phyloP scores from a whole-genome alignment of 2,888 invertebrate genomes.

The Ormia ochracea region DNA sequence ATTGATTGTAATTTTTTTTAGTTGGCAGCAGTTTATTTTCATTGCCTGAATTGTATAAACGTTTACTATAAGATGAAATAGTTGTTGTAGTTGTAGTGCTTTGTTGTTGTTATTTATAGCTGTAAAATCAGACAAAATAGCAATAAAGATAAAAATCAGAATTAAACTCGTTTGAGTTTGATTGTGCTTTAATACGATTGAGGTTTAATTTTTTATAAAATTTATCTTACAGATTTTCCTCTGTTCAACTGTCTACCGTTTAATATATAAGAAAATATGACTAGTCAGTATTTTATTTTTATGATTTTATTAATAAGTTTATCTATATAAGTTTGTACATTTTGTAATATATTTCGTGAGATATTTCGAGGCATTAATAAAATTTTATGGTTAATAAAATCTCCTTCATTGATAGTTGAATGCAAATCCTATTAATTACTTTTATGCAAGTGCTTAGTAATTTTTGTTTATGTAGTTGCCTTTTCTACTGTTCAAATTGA shows the following conservation, averaged over 20 bases:
- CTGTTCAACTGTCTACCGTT: neutral
- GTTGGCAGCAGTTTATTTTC: slow-evolving; percentile 14
- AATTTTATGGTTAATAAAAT: too few relatives aligned
- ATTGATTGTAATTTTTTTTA: slow-evolving; percentile 17
- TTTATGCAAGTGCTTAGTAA: too few relatives aligned
- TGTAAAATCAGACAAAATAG: slow-evolving; percentile 17
- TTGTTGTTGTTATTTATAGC: neutral
- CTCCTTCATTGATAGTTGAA: too few relatives aligned
- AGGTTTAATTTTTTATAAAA: neutral
- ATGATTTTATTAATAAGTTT: too few relatives aligned
- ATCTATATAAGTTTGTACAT: too few relatives aligned
- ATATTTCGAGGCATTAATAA: too few relatives aligned
- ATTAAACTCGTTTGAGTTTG: neutral
- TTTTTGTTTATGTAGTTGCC: too few relatives aligned
- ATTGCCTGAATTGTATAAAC: slow-evolving; percentile 13
- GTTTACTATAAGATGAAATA: neutral
- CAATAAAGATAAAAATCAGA: slow-evolving; percentile 32
- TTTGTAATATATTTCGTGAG: too few relatives aligned
- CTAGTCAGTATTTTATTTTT: too few relatives aligned
- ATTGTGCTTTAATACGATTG: neutral
- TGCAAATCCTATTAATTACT: too few relatives aligned
- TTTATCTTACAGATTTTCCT: neutral
- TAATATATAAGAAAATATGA: neutral
- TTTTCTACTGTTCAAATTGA: too few relatives aligned
- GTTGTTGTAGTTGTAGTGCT: too few relatives aligned